Conservation (phyloP, 1,140 invertebrate species). For the Tribolium madens region DNA sequence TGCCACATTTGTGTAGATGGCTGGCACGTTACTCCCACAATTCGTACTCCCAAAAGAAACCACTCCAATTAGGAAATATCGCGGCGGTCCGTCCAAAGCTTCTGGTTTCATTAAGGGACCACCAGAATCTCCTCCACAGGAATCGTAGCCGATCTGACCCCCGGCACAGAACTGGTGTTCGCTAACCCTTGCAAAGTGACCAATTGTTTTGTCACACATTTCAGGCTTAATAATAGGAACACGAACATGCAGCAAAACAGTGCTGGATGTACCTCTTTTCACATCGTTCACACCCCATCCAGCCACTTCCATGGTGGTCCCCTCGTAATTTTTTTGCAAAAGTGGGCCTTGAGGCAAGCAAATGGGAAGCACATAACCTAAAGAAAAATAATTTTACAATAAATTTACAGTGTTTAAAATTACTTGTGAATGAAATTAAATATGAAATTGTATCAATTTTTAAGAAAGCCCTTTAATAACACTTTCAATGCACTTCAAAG, state of each 20-base stretch:
- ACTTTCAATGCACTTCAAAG: too few species aligned
- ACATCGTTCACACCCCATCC: conserved; percentile 67
- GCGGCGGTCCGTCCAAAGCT: conserved; percentile 58
- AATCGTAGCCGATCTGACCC: conserved; percentile 63
- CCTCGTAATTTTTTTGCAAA: conserved; percentile 62
- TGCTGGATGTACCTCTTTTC: conserved; percentile 55
- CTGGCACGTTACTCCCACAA: conserved; percentile 69
- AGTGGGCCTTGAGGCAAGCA: conserved; percentile 67
- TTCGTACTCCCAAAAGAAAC: conserved; percentile 76
- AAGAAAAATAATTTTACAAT: conserved; percentile 36
- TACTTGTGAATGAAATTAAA: too few species aligned
- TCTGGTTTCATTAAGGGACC: conserved; percentile 74
- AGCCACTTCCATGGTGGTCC: conserved; percentile 68
- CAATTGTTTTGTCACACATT: conserved; percentile 55
- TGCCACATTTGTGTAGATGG: conserved; percentile 70
- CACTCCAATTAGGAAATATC: conserved; percentile 73
- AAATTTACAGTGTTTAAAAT: too few species aligned
- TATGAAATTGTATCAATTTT: too few species aligned
- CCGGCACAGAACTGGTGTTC: conserved; percentile 60
- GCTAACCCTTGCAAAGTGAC: not conserved
- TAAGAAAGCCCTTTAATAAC: too few species aligned
- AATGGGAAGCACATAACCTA: conserved; percentile 62
- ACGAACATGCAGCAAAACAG: conserved; percentile 63
- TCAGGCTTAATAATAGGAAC: conserved; percentile 65
- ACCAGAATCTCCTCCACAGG: conserved; percentile 81